Conservation (phyloP, 2,888 invertebrate species). For the Auanema freiburgensis region DNA sequence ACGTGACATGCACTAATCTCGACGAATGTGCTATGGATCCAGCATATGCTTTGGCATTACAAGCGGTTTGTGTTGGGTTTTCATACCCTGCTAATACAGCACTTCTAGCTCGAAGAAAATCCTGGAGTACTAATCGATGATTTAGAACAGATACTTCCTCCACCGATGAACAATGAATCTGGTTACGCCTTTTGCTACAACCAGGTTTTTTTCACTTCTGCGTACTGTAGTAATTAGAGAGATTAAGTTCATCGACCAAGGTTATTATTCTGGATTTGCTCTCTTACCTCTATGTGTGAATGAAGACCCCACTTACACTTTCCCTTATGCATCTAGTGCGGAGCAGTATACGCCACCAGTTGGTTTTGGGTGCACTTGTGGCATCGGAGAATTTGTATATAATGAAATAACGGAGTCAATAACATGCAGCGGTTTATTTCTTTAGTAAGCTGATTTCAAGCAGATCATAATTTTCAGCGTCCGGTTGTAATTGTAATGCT, state of each 20-base stretch:
- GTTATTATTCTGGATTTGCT: neutral
- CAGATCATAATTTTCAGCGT: too few relatives aligned
- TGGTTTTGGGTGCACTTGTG: constrained; percentile 1
- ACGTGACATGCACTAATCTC: constrained; percentile 3
- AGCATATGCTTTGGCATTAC: constrained; percentile 8
- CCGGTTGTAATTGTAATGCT: neutral
- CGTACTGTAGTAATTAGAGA: neutral
- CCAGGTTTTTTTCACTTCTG: neutral
- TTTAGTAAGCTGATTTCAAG: too few relatives aligned
- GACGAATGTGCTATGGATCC: constrained; percentile 19
- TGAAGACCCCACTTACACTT: neutral
- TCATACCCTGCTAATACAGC: too few relatives aligned
- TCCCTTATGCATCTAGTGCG: neutral
- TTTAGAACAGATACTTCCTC: neutral
- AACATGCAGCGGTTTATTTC: neutral
- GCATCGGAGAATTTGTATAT: neutral
- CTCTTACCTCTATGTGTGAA: constrained; percentile 2
- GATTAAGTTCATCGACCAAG: neutral
- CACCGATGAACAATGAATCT: constrained; percentile 14
- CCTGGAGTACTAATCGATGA: too few relatives aligned
- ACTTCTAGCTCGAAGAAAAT: too few relatives aligned
- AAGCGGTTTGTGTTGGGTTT: neutral
- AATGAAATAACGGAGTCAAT: neutral
- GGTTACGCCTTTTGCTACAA: constrained; percentile 19
- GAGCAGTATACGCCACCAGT: too few relatives aligned